Base-by-base conservation (phyloP, 2,113 vertebrate species). In the Pardalotus punctatus region DNA sequence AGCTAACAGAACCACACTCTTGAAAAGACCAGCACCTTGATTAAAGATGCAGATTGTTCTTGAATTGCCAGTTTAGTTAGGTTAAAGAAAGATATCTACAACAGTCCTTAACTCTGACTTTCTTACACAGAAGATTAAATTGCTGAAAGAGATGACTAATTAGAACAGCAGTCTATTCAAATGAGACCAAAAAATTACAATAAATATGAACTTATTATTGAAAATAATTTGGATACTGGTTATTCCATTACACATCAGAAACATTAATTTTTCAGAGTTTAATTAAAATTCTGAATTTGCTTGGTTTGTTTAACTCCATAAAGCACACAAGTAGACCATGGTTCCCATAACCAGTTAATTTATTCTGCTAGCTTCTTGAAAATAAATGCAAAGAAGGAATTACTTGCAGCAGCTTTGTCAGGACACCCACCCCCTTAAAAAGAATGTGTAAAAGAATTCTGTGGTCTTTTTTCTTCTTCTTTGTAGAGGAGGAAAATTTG, bases 61-160 rank as follows among this genome's bases (percentile, higher is more conserved):
- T 88, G 62, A 94, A 86, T 80, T 94, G 20, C 25, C 47, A 58
- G 70, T 92, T 86, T 22, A 88, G 58, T 35, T 86, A 58, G 16
- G 24, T 57, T 61, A 72, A 76, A 78, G 40, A 66, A 81, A 85
- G 40, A 69, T 47, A 70, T 12, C 7, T 77, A 51, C 43, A 92
- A 16, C n/a, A 47, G 27, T 48, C 35, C 25, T 89, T 62, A 77
- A 62, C 35, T 62, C 47, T 62, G 43, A 92, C 25, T 93, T 80
- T 62, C 33, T 50, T 11, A 33, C 10, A 66, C 2, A 58, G 24
- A 70, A 73, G 51, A 77, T 40, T 66, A 76, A 80, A 51, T 64
- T 94, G 31, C 24, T 38, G 33, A 58, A 93, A 70, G 16, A 65
- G 28, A 47, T 48, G 28, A 82, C 2, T 81, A 72, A 56, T 80